phyloP scores from a whole-genome alignment of 2,113 vertebrate species.

The Phodopus roborovskii region DNA sequence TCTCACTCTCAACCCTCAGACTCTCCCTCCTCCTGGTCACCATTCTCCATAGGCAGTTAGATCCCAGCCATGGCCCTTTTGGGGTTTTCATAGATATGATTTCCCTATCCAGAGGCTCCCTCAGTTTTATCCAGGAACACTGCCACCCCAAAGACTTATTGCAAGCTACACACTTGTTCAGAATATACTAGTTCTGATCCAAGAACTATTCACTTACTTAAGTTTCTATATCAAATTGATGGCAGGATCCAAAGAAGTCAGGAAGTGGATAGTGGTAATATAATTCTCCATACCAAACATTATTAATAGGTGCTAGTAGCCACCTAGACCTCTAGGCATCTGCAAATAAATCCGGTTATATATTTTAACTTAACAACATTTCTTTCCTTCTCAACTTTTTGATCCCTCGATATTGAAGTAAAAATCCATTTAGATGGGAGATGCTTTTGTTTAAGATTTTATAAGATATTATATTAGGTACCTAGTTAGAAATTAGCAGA shows the following conservation, averaged over 20 bases:
- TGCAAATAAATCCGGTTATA: background rate
- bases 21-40: too few species aligned
- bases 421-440: background rate
- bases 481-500: background rate
- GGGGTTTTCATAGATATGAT: background rate
- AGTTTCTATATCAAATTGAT: conserved; percentile 84
- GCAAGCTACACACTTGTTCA: background rate
- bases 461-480: background rate
- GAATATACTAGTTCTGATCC: background rate
- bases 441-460: background rate
- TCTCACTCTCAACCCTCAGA: background rate
- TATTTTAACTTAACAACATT: background rate
- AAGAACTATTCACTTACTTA: background rate
- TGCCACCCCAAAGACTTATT: background rate
- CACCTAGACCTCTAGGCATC: conserved; percentile 76
- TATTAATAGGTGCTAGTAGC: conserved; percentile 93
- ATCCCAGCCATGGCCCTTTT: too few species aligned
- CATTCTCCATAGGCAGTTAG: background rate
- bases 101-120: too few species aligned
- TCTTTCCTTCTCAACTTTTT: background rate
- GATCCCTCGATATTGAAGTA: background rate
- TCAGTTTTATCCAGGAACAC: background rate
- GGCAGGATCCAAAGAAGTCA: conserved; percentile 90
- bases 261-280: conserved; percentile 89
- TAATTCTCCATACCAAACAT: conserved; percentile 92